Conservation (phyloP, 2,113 vertebrate species). For the Mugil cephalus region DNA sequence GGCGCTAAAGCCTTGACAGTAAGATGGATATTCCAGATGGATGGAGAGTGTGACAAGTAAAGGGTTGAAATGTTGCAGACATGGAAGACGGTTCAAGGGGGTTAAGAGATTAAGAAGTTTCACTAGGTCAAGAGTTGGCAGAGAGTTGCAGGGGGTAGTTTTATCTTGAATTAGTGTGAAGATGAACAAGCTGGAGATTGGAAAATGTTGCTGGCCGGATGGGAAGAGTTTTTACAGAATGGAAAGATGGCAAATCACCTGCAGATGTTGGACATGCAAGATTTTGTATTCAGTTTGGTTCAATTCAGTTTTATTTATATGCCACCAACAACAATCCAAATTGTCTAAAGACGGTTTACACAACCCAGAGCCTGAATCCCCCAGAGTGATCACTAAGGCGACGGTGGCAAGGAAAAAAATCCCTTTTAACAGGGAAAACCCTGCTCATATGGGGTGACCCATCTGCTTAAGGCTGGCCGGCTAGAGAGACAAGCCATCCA, state of each 20-base stretch:
- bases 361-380: too few relatives aligned
- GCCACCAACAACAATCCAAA: too few relatives aligned
- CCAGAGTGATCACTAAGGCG: too few relatives aligned
- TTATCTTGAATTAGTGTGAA: slow-evolving; percentile 33
- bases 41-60: slow-evolving; percentile 9
- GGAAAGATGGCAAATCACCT: slow-evolving; percentile 15
- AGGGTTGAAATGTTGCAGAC: slow-evolving; percentile 53
- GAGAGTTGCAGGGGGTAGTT: slow-evolving; percentile 23
- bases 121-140: slow-evolving; percentile 47
- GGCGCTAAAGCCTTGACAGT: slow-evolving; percentile 39
- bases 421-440: too few relatives aligned
- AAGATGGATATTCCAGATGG: slow-evolving; percentile 46
- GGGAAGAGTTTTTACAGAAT: slow-evolving; percentile 16
- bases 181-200: slow-evolving; percentile 7
- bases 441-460: too few relatives aligned
- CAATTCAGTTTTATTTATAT: too few relatives aligned
- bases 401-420: too few relatives aligned
- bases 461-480: too few relatives aligned
- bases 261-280: background rate
- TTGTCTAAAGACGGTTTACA: too few relatives aligned
- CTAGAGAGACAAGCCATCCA: too few relatives aligned
- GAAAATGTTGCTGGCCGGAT: slow-evolving; percentile 19
- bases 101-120: slow-evolving; percentile 65
- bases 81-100: slow-evolving; percentile 41
- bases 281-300: too few relatives aligned